phyloP scores from a whole-genome alignment of 2,888 invertebrate species.

The Cheilosia soror region DNA sequence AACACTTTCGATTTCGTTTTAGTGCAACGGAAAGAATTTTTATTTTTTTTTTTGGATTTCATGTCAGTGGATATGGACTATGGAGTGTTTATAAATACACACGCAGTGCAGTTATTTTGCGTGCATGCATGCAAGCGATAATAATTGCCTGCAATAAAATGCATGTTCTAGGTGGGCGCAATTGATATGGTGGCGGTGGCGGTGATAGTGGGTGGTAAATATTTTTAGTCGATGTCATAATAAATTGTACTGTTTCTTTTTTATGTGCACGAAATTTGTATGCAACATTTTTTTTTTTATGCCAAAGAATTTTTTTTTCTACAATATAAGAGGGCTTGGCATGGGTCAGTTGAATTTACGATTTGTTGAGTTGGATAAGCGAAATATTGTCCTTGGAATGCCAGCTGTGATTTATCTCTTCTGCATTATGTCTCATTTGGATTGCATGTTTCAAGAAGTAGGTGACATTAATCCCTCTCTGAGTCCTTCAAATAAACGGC shows the following conservation, averaged over 20 bases:
- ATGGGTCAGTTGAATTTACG: too few species aligned
- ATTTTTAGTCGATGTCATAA: conserved; percentile 64
- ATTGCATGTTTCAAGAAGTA: too few species aligned
- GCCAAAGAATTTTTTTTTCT: background rate
- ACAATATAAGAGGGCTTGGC: too few species aligned
- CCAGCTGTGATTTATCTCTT: too few species aligned
- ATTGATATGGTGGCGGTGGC: background rate
- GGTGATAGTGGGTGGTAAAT: conserved; percentile 43
- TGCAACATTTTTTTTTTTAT: background rate
- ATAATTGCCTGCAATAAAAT: conserved; percentile 60
- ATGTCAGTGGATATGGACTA: conserved; percentile 37
- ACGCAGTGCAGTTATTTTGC: conserved; percentile 47
- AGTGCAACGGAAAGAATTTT: conserved; percentile 2
- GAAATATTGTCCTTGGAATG: too few species aligned
- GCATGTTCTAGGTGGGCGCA: conserved; percentile 54
- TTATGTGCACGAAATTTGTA: background rate
- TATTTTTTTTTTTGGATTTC: conserved; percentile 20
- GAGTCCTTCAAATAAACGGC: too few species aligned
- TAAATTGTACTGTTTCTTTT: conserved; percentile 21
- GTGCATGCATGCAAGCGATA: conserved; percentile 61
- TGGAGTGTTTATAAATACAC: conserved; percentile 57
- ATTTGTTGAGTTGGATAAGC: too few species aligned
- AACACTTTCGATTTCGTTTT: conserved; percentile 59
- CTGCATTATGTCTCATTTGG: too few species aligned
- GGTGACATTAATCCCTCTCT: too few species aligned